These are phyloP conservation scores for Colostygia pectinataria DNA, from an alignment of 2,888 invertebrate species.

Conservation along the genomic window DNA sequence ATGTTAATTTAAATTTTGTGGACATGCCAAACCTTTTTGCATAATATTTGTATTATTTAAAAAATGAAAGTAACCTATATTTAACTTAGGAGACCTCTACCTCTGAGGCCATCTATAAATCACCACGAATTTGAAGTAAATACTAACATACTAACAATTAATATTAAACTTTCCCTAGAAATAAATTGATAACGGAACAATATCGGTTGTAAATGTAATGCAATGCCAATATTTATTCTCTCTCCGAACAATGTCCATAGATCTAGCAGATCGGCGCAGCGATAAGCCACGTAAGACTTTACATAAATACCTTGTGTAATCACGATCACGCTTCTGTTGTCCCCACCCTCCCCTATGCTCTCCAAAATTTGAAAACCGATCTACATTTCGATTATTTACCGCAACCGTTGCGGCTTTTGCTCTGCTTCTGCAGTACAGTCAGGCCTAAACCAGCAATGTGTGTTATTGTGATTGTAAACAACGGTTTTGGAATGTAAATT, in stretches of 20 bases:
- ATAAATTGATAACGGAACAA: slow-evolving; percentile 19
- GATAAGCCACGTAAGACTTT: slow-evolving; percentile 52
- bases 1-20: slow-evolving; percentile 6
- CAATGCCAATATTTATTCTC: slow-evolving; percentile 42
- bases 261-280: slow-evolving; percentile 41
- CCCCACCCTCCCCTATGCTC: slow-evolving; percentile 33
- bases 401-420: slow-evolving; percentile 35
- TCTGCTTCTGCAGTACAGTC: not conserved
- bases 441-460: slow-evolving; percentile 44
- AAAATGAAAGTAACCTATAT: too few species aligned
- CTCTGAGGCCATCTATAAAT: too few species aligned
- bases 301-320: slow-evolving; percentile 72
- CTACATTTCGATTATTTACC: slow-evolving; percentile 1
- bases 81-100: too few species aligned
- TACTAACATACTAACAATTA: too few species aligned
- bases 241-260: slow-evolving; percentile 41
- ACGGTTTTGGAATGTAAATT: slow-evolving; percentile 23
- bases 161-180: not conserved
- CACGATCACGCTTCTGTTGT: slow-evolving; percentile 61
- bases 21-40: slow-evolving; percentile 5
- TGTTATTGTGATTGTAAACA: slow-evolving; percentile 2
- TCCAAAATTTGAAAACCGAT: slow-evolving; percentile 8
- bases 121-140: too few species aligned
- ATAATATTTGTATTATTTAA: slow-evolving; percentile 1
- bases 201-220: slow-evolving; percentile 26